Evolutionary conservation across 2,888 invertebrate species (phyloP).

Genomic region (Formica aserva): DNA sequence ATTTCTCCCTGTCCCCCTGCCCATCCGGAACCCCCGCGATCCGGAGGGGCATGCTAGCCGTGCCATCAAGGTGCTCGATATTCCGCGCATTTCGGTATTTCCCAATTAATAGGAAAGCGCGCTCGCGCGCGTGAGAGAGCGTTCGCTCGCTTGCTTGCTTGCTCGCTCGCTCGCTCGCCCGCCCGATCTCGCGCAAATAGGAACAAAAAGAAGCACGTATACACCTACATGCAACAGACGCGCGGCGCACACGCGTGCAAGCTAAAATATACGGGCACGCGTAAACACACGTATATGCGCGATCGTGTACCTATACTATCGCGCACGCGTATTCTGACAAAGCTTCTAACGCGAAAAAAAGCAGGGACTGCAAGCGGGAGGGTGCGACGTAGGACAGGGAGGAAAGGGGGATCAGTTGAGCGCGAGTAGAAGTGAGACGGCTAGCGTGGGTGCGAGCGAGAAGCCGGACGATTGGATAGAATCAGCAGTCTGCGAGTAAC

Average conservation of each 20-base stretch:
- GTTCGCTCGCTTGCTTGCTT: conserved; percentile 49
- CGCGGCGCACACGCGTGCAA: conserved; percentile 36
- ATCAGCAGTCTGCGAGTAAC: conserved; percentile 85
- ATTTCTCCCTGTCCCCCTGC: conserved; percentile 33
- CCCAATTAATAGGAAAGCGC: conserved; percentile 78
- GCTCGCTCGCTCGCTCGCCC: conserved; percentile 51
- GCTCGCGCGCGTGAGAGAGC: conserved; percentile 59
- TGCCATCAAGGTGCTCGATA: conserved; percentile 80
- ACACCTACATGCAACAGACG: conserved; percentile 45
- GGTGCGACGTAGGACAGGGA: conserved; percentile 63
- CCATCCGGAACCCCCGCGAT: conserved; percentile 57
- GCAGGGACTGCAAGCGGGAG: conserved; percentile 57
- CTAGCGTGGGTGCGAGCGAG: conserved; percentile 68
- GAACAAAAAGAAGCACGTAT: conserved; percentile 58
- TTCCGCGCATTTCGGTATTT: conserved; percentile 80
- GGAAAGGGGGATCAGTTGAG: conserved; percentile 61
- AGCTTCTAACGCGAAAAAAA: conserved; percentile 75
- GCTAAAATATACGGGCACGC: conserved; percentile 56
- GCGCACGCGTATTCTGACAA: conserved; percentile 75
- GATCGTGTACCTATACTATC: conserved; percentile 45
- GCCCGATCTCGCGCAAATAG: conserved; percentile 59
- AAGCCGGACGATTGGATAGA: conserved; percentile 83
- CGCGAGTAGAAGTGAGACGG: conserved; percentile 39
- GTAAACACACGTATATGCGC: conserved; percentile 49
- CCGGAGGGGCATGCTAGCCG: conserved; percentile 73